phyloP scores from a whole-genome alignment of 2,888 invertebrate genomes.

The Iphiclides podalirius region DNA sequence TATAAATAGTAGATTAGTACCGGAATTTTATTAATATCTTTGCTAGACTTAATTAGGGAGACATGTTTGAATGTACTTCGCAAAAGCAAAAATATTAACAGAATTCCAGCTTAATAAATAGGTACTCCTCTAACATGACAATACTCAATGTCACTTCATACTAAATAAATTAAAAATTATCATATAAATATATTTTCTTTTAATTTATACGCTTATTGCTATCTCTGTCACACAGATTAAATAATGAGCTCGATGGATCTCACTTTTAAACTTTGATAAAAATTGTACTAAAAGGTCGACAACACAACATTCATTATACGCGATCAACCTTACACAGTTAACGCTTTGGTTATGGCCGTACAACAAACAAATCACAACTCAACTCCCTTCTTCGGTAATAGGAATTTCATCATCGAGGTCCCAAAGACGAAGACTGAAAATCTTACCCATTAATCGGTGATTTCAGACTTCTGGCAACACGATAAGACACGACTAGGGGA shows the following conservation, averaged over 20 bases:
- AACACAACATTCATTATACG: conserved; percentile 3
- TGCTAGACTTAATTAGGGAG: too few species aligned
- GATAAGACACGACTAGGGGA: conserved; percentile 6
- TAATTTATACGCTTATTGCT: conserved; percentile 67
- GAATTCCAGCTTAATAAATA: conserved; percentile 23
- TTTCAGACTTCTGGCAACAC: conserved; percentile 1
- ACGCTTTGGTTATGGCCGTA: conserved; percentile 15
- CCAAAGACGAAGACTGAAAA: not conserved
- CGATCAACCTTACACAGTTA: conserved; percentile 9
- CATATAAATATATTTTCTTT: conserved; percentile 47
- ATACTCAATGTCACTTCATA: conserved; percentile 44
- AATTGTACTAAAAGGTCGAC: conserved; percentile 56
- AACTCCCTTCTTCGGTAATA: not conserved
- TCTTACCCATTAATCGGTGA: not conserved
- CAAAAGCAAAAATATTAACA: conserved; percentile 11
- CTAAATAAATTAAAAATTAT: conserved; percentile 40
- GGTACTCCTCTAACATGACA: conserved; percentile 29
- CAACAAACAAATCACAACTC: not conserved
- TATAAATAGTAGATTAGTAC: conserved; percentile 46
- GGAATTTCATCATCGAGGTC: conserved; percentile 5
- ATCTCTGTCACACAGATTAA: conserved; percentile 73
- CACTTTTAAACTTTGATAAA: conserved; percentile 51
- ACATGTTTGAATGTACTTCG: too few species aligned
- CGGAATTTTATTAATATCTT: conserved; percentile 12
- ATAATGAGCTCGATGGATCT: conserved; percentile 68